phyloP scores from a whole-genome alignment of 2,113 vertebrate species.

The Cavia aperea region DNA sequence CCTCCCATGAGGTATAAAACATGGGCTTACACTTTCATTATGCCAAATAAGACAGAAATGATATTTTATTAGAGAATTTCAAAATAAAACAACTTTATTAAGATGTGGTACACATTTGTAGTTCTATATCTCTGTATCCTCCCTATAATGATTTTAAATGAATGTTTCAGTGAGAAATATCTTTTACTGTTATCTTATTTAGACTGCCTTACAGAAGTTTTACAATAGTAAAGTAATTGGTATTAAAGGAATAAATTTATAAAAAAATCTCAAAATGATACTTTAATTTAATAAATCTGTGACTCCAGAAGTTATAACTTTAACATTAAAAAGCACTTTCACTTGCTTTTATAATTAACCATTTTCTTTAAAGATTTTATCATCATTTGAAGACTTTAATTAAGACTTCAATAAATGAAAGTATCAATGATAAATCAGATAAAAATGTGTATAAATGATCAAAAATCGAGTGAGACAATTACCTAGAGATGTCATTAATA shows the following conservation, averaged over 20 bases:
- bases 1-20: background rate
- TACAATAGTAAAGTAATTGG: background rate
- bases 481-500: background rate
- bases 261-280: background rate
- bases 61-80: background rate
- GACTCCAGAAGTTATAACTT: background rate
- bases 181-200: background rate
- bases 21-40: background rate
- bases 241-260: background rate
- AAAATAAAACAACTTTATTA: background rate
- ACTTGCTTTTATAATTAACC: background rate
- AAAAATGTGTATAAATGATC: background rate
- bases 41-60: background rate
- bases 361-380: slow-evolving; percentile 4
- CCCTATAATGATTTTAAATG: background rate
- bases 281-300: background rate
- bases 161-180: background rate
- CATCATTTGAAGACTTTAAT: slow-evolving; percentile 7
- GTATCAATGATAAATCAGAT: background rate
- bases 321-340: background rate
- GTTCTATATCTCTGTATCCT: background rate
- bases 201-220: background rate
- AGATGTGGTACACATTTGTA: background rate
- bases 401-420: background rate
- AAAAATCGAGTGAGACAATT: background rate